phyloP scores from a whole-genome alignment of 2,888 invertebrate genomes.

The Nesidiocoris tenuis region DNA sequence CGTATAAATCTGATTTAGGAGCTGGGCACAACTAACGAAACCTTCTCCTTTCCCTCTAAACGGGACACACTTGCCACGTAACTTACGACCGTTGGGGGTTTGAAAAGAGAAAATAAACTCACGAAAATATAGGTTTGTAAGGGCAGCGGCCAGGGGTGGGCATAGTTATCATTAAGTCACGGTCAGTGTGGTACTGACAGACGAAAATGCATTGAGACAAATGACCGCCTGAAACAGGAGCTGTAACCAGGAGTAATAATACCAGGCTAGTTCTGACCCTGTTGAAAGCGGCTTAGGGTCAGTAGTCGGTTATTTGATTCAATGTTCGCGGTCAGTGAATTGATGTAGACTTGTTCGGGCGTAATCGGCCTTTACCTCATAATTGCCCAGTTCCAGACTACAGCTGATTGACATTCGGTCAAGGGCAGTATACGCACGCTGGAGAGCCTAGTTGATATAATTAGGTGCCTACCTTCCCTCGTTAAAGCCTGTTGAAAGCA shows the following conservation, averaged over 20 bases:
- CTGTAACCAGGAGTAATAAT: neutral
- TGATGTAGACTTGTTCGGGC: neutral
- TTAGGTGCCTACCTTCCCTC: no score
- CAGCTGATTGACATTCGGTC: no score
- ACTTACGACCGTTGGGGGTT: neutral
- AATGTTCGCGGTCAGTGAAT: neutral
- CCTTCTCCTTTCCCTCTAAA: neutral
- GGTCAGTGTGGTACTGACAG: constrained; percentile 23
- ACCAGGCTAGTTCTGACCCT: neutral
- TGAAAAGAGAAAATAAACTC: neutral
- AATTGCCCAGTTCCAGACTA: no score
- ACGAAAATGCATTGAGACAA: constrained; percentile 31
- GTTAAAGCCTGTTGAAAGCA: no score
- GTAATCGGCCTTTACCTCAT: neutral
- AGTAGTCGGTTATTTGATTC: neutral
- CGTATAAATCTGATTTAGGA: no score
- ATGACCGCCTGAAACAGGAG: constrained; percentile 2
- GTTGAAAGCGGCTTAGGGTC: neutral
- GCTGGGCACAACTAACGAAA: neutral
- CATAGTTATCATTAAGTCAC: constrained; percentile 16
- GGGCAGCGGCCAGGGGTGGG: neutral
- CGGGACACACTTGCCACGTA: neutral
- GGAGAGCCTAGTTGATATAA: no score
- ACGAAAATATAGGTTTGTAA: neutral
- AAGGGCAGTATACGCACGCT: no score